A percentile compares a stretch with the other conserved stretches of the same genome.
phyloP scores from a whole-genome alignment of 2,113 vertebrate species.

The Poeciliopsis occidentalis region DNA sequence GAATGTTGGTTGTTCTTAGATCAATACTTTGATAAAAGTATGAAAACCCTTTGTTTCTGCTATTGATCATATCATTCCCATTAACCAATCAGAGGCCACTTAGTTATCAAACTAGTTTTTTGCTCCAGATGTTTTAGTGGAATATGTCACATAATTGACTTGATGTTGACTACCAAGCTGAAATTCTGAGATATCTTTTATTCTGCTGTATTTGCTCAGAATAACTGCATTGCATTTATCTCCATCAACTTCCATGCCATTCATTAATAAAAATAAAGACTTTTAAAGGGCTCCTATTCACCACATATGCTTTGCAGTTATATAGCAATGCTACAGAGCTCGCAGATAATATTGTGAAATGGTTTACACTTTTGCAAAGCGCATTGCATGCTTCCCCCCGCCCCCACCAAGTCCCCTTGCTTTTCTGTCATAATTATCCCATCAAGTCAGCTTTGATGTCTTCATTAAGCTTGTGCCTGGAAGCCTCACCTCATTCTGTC shows the following conservation, averaged over 20 bases:
- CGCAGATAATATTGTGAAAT: constrained; percentile 37
- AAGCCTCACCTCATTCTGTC: constrained; percentile 73
- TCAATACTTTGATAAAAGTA: not conserved
- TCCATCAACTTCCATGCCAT: not conserved
- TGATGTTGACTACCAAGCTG: not conserved
- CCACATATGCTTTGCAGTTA: constrained; percentile 11
- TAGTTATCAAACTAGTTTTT: not conserved
- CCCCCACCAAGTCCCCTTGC: constrained; percentile 7
- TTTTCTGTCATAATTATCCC: constrained; percentile 62
- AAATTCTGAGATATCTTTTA: not conserved
- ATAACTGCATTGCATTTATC: constrained; percentile 2
- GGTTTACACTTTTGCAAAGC: constrained; percentile 40
- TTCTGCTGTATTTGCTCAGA: not conserved
- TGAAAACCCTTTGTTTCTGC: not conserved
- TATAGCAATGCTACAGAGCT: constrained; percentile 2
- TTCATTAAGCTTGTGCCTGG: constrained; percentile 67
- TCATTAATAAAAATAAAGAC: not conserved
- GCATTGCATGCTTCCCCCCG: constrained; percentile 3
- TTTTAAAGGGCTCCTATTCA: constrained; percentile 24
- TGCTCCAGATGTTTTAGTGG: not conserved
- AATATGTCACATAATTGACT: not conserved
- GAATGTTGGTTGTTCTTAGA: not conserved
- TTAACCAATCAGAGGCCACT: not conserved
- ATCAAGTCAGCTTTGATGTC: constrained; percentile 65
- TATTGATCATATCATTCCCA: not conserved